Evolutionary conservation across 2,888 invertebrate species (phyloP).

Genomic region (Odontomyia ornata): DNA sequence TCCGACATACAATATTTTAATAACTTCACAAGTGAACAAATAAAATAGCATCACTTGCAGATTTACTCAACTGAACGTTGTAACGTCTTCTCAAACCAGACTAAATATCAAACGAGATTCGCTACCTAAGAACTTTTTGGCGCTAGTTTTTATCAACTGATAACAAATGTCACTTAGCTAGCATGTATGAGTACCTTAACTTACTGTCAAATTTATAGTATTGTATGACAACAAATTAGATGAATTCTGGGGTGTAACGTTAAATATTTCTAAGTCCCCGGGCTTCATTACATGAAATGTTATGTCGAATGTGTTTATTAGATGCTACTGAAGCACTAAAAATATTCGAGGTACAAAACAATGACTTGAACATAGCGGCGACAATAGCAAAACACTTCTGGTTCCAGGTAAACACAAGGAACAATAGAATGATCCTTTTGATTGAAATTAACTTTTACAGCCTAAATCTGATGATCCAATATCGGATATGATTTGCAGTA

Average conservation of each 20-base stretch:
- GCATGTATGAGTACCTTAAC: neutral
- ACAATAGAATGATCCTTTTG: neutral
- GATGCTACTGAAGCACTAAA: slow-evolving; percentile 57
- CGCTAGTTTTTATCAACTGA: too few relatives aligned
- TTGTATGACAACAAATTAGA: neutral
- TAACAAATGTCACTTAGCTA: too few relatives aligned
- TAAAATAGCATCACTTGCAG: too few relatives aligned
- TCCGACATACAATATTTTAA: too few relatives aligned
- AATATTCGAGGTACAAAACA: slow-evolving; percentile 58
- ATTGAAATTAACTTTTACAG: slow-evolving; percentile 51
- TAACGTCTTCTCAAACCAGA: too few relatives aligned
- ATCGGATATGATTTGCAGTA: slow-evolving; percentile 58
- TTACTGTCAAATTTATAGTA: neutral
- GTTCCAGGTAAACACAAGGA: slow-evolving; percentile 58
- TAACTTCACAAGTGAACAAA: too few relatives aligned
- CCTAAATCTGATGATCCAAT: slow-evolving; percentile 58
- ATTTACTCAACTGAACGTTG: too few relatives aligned
- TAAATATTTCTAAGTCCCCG: neutral
- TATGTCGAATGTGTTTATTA: slow-evolving; percentile 47
- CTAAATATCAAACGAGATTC: too few relatives aligned
- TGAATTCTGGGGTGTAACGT: neutral
- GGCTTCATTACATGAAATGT: slow-evolving; percentile 34
- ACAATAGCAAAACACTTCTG: slow-evolving; percentile 61
- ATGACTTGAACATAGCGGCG: slow-evolving; percentile 56
- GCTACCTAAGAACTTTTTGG: too few relatives aligned